Percentiles rank a stretch among this genome's conserved stretches.
These are phyloP conservation scores for Papilio elwesi DNA, from an alignment of 2,888 invertebrate genomes.

Conservation along the genomic window DNA sequence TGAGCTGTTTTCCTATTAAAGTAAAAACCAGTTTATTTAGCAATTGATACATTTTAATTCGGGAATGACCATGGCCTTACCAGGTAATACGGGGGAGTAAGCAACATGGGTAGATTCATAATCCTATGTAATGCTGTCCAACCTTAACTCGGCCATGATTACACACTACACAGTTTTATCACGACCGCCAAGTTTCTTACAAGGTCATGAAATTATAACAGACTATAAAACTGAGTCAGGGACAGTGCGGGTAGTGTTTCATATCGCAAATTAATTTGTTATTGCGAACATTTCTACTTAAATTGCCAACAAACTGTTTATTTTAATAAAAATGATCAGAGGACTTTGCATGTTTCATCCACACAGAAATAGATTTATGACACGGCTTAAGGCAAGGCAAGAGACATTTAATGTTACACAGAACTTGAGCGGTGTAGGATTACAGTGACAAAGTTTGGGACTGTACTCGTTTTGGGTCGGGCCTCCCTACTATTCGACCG, in stretches of 20 bases:
- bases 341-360: too few relatives aligned
- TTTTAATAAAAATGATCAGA: too few relatives aligned
- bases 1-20: not conserved
- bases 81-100: not conserved
- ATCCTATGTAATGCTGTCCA: not conserved
- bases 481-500: too few relatives aligned
- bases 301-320: not conserved
- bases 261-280: conserved; percentile 6
- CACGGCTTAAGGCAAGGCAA: too few relatives aligned
- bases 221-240: conserved; percentile 24
- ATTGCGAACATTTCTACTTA: not conserved
- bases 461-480: too few relatives aligned
- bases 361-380: too few relatives aligned
- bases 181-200: conserved; percentile 8
- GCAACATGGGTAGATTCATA: not conserved
- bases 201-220: conserved; percentile 23
- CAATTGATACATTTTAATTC: conserved; percentile 2
- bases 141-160: not conserved
- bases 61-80: not conserved
- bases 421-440: too few relatives aligned
- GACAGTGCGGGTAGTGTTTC: not conserved
- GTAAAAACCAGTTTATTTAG: not conserved
- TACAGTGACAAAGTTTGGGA: too few relatives aligned
- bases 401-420: too few relatives aligned
- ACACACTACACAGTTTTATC: conserved; percentile 21